A percentile compares a stretch with the other conserved stretches of the same genome.
Conservation (phyloP, 2,888 invertebrate genomes). For the Callyntrura sp. region DNA sequence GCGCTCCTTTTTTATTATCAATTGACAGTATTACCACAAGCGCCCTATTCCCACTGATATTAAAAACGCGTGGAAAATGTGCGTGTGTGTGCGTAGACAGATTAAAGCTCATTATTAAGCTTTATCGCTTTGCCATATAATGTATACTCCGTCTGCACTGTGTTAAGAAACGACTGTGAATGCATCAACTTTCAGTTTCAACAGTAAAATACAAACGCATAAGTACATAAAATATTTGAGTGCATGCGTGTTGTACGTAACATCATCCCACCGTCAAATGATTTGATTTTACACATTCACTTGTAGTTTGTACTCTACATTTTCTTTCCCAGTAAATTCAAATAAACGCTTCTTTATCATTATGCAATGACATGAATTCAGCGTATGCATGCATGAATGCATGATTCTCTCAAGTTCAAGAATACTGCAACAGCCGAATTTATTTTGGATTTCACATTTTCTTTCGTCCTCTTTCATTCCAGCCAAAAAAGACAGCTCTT, state of each 20-base stretch:
- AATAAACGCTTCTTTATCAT: background rate
- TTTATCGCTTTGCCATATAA: constrained; percentile 31
- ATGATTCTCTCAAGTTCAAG: constrained; percentile 25
- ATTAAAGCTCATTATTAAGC: constrained; percentile 44
- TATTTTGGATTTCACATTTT: constrained; percentile 41
- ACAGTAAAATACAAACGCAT: constrained; percentile 23
- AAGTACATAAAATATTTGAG: constrained; percentile 11
- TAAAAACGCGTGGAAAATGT: constrained; percentile 33
- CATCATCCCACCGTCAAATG: background rate
- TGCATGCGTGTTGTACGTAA: background rate
- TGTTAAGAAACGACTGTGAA: background rate
- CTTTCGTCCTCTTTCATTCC: constrained; percentile 21
- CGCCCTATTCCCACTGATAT: background rate
- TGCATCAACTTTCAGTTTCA: constrained; percentile 47
- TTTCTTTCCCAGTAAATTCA: too few relatives aligned
- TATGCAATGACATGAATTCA: constrained; percentile 33
- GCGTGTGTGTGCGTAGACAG: constrained; percentile 44
- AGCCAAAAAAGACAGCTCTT: background rate
- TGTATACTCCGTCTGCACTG: background rate
- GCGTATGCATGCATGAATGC: constrained; percentile 29
- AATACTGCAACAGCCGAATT: constrained; percentile 32
- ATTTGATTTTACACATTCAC: background rate
- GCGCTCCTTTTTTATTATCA: background rate
- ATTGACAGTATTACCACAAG: background rate
- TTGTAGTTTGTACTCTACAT: background rate